Evolutionary conservation across 2,797 vertebrate species (phyloP).

Genomic region (Hippocampus kuda): DNA sequence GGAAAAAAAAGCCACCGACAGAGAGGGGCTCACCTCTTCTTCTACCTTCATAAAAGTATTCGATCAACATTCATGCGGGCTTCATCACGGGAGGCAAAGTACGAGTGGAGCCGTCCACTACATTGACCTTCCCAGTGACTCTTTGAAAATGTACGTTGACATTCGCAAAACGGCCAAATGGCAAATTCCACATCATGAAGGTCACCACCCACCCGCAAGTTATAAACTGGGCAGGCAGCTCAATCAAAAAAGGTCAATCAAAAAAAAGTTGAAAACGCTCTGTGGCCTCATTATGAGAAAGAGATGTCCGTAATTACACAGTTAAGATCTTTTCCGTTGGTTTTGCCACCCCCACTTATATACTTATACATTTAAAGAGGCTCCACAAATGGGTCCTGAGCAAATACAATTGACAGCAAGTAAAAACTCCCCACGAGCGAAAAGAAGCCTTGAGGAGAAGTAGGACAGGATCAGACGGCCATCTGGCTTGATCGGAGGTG

Average conservation of each 20-base stretch:
- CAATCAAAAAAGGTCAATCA: conserved; percentile 23
- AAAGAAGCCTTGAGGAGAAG: background rate
- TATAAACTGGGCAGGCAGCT: conserved; percentile 42
- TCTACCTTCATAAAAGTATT: conserved; percentile 68
- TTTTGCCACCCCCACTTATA: conserved; percentile 17
- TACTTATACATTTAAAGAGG: background rate
- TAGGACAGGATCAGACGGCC: background rate
- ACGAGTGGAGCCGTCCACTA: background rate
- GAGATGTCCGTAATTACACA: conserved; percentile 53
- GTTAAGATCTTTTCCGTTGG: conserved; percentile 36
- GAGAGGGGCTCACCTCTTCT: conserved; percentile 38
- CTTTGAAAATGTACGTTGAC: conserved; percentile 38
- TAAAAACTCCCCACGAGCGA: background rate
- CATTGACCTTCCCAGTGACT: conserved; percentile 6
- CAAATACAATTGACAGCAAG: background rate
- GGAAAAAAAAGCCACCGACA: conserved; percentile 68
- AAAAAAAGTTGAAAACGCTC: conserved; percentile 50
- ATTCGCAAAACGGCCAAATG: conserved; percentile 21
- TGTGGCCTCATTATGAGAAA: conserved; percentile 38
- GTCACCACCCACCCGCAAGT: conserved; percentile 32
- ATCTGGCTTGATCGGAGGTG: background rate
- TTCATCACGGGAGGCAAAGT: conserved; percentile 22
- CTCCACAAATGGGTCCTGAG: background rate
- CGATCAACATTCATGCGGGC: conserved; percentile 41
- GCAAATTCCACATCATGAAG: conserved; percentile 37